Percentiles rank a stretch among this genome's conserved stretches.
Conservation (phyloP, 2,113 vertebrate genomes). For the Syrrhaptes paradoxus region DNA sequence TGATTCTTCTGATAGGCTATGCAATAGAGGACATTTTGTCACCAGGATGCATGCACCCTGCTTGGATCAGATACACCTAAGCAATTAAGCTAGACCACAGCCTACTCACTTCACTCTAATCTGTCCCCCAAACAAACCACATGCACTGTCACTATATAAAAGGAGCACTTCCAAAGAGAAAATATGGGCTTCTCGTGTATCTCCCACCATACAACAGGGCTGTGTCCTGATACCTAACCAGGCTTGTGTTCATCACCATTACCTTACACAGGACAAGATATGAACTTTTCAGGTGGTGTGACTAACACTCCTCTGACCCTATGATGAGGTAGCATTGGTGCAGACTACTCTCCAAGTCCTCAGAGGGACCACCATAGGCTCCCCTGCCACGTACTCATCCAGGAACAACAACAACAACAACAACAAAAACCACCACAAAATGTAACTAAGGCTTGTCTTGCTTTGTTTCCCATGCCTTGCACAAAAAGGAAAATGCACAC, state of each 20-base stretch:
- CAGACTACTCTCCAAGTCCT: neutral
- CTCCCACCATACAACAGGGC: neutral
- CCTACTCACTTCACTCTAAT: neutral
- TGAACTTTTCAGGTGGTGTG: neutral
- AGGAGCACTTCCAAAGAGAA: neutral
- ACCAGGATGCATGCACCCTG: neutral
- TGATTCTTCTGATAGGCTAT: neutral
- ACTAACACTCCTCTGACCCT: neutral
- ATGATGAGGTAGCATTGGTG: rapidly evolving
- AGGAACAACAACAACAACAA: neutral
- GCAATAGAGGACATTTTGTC: neutral
- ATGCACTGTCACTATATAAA: neutral
- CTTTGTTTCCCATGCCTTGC: neutral
- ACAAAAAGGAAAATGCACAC: neutral
- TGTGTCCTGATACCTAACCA: neutral
- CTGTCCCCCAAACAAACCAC: neutral
- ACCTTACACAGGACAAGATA: neutral
- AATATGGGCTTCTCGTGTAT: neutral
- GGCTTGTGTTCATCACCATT: neutral
- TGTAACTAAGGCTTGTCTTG: neutral
- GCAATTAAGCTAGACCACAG: neutral
- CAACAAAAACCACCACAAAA: neutral
- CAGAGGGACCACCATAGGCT: neutral
- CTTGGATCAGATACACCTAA: neutral
- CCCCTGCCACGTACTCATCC: neutral